Conservation (phyloP, 2,888 invertebrate genomes). For the Acleris sparsana region DNA sequence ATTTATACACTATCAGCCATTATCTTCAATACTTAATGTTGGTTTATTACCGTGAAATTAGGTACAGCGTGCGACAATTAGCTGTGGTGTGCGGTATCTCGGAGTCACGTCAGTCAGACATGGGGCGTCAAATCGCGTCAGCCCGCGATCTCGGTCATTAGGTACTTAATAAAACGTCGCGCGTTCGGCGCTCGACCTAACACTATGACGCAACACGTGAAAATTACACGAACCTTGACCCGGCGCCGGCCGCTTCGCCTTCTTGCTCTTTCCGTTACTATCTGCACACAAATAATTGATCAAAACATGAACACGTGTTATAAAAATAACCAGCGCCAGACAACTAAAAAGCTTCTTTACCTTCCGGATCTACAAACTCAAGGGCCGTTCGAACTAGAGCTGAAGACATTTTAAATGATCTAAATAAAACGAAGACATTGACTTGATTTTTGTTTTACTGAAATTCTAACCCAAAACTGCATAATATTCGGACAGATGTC, state of each 20-base stretch:
- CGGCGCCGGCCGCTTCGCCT: slow-evolving; percentile 46
- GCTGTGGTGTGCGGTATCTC: neutral
- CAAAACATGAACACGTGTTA: slow-evolving; percentile 26
- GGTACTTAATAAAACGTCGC: slow-evolving; percentile 3
- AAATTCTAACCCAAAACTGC: slow-evolving; percentile 50
- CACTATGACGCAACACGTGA: slow-evolving; percentile 37
- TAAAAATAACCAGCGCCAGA: slow-evolving; percentile 41
- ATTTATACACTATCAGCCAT: too few relatives aligned
- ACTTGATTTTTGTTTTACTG: slow-evolving; percentile 38
- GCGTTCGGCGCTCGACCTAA: neutral
- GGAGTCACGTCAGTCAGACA: neutral
- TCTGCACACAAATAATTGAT: slow-evolving; percentile 51
- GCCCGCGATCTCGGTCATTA: slow-evolving; percentile 41
- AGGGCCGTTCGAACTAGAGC: slow-evolving; percentile 82
- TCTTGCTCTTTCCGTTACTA: slow-evolving; percentile 58
- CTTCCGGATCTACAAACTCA: slow-evolving; percentile 79
- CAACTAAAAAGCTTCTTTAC: slow-evolving; percentile 45
- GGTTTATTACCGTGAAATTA: slow-evolving; percentile 13
- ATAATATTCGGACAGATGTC: neutral
- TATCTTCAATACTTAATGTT: neutral
- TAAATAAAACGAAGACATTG: slow-evolving; percentile 54
- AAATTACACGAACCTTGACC: slow-evolving; percentile 64
- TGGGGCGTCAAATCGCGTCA: neutral
- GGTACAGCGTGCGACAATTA: slow-evolving; percentile 6
- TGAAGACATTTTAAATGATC: slow-evolving; percentile 79